Conservation (phyloP, 2,888 invertebrate genomes). For the Aplocera efformata region DNA sequence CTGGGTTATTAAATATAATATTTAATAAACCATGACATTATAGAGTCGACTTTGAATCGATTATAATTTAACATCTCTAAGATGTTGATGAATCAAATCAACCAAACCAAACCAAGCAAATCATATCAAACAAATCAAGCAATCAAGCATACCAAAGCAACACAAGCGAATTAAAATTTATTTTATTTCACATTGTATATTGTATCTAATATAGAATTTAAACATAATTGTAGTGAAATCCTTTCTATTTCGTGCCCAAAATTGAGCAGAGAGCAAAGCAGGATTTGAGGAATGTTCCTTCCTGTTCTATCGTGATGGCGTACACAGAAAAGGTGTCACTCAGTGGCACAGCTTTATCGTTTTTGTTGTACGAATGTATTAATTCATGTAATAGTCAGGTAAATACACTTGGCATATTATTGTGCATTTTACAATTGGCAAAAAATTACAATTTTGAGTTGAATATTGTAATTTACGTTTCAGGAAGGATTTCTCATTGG, state of each 20-base stretch:
- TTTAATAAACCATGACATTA: too few relatives aligned
- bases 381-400: conserved; percentile 82
- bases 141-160: too few relatives aligned
- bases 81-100: too few relatives aligned
- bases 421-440: not conserved
- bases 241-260: not conserved
- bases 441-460: not conserved
- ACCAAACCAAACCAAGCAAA: too few relatives aligned
- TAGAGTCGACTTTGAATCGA: too few relatives aligned
- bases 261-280: too few relatives aligned
- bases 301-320: conserved; percentile 24
- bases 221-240: not conserved
- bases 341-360: conserved; percentile 83
- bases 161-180: too few relatives aligned
- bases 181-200: too few relatives aligned
- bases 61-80: too few relatives aligned
- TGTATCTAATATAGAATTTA: not conserved
- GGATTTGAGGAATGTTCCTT: conserved; percentile 5
- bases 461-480: not conserved
- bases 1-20: too few relatives aligned
- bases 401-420: conserved; percentile 10
- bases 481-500: conserved; percentile 84
- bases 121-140: too few relatives aligned
- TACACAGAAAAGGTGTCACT: conserved; percentile 76
- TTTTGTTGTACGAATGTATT: conserved; percentile 84